Base-by-base conservation (phyloP, 2,113 vertebrate genomes). In the Xenopus laevis region DNA sequence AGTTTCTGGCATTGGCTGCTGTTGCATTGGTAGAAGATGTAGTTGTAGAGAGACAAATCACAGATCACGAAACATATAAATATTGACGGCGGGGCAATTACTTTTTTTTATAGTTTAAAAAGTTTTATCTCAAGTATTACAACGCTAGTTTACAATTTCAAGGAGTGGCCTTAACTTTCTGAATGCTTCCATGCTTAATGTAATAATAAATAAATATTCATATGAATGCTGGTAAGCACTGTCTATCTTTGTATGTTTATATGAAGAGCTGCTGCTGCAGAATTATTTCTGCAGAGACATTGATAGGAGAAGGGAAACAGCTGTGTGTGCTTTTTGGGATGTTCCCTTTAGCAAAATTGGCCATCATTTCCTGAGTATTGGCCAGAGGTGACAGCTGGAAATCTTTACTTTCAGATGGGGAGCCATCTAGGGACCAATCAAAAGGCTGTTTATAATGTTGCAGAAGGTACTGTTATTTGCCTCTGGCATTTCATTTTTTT, bases 301-400 rank as follows among this genome's bases (percentile, higher is more conserved):
- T 30, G 45, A 40, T 40, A 4, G 33, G 50, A 27, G 61, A 55
- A 10, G 55, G 45, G 10, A 16, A 68, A 55, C 65, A 75, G 72
- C 72, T 69, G 66, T 69, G 65, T 33, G 55, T 44, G 65, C 17
- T 44, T 76, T 76, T 40, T n/a, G 16, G 23, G 58, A 69, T 69
- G 23, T 76, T 61, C 73, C 66, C 59, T 63, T 33, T 33, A 62
- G 73, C 66, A 61, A 33, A 55, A 45, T 76, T 76, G 73, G 57
- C 65, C n/a, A 52, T 52, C 53, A 40, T 53, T 52, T 61, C 40
- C 45, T 30, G n/a, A 47, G 57, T 18, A 62, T 67, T 68, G 72
- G 65, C 73, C 73, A 69, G 59, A 69, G 73, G 73, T 76, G 73
- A 76, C 73, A 76, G 73, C 69, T 76, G 69, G 73, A 40, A 76